Conservation (phyloP, 1,140 invertebrate species). For the Contarinia nasturtii region DNA sequence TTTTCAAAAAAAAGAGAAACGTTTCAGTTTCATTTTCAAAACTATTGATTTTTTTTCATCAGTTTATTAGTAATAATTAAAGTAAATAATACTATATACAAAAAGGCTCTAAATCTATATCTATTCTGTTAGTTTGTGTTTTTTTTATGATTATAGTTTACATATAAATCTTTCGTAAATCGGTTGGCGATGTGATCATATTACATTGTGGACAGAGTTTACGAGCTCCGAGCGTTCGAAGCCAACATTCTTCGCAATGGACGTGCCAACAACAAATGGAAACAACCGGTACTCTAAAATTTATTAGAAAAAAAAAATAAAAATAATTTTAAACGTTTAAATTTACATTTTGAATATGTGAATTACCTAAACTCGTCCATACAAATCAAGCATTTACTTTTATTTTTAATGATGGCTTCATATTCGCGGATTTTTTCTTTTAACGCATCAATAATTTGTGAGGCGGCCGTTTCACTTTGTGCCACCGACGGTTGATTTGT, state of each 20-base stretch:
- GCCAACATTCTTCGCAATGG: conserved; percentile 86
- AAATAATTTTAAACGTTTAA: too few species aligned
- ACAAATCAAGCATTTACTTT: conserved; percentile 67
- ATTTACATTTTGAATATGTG: too few species aligned
- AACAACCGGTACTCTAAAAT: conserved; percentile 74
- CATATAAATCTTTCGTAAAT: conserved; percentile 76
- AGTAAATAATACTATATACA: too few species aligned
- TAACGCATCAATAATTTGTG: conserved; percentile 53
- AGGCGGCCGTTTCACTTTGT: conserved; percentile 14
- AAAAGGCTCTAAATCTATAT: too few species aligned
- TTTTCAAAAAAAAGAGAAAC: too few species aligned
- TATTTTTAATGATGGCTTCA: conserved; percentile 26
- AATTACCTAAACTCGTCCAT: conserved; percentile 75
- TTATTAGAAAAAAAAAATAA: too few species aligned
- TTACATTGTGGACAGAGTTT: conserved; percentile 90
- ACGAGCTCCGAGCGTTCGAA: conserved; percentile 73
- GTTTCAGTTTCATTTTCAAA: too few species aligned
- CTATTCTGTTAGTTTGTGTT: too few species aligned
- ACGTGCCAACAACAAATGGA: conserved; percentile 93
- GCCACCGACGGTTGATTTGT: neutral
- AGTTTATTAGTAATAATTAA: too few species aligned
- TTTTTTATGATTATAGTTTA: conserved; percentile 25
- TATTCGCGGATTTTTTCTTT: conserved; percentile 47
- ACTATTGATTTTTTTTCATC: too few species aligned
- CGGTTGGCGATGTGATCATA: conserved; percentile 74